A percentile compares a stretch with the other conserved stretches of the same genome.
Conservation (phyloP, 2,797 vertebrate species). For the Prunella strophiata region DNA sequence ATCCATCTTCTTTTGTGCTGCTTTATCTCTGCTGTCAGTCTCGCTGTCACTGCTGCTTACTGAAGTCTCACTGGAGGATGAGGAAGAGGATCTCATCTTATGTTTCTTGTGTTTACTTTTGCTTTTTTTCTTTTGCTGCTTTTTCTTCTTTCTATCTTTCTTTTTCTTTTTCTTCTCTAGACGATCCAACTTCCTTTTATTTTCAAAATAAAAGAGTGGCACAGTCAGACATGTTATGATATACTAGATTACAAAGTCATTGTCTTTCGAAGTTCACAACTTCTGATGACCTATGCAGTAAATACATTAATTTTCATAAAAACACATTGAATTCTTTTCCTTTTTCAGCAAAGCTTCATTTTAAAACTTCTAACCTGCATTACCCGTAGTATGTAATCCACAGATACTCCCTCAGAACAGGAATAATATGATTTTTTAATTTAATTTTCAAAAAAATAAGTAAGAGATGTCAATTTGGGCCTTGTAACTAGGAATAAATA, state of each 20-base stretch:
- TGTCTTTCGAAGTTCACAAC: not conserved
- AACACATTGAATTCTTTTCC: not conserved
- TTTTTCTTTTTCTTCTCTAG: conserved; percentile 90
- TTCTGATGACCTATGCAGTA: not conserved
- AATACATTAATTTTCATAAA: not conserved
- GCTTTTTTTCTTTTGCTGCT: conserved; percentile 82
- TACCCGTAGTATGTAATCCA: not conserved
- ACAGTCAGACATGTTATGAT: not conserved
- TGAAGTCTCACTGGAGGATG: conserved; percentile 76
- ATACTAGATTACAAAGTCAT: not conserved
- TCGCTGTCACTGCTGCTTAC: conserved; percentile 77
- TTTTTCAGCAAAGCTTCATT: not conserved
- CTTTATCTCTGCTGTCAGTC: conserved; percentile 78
- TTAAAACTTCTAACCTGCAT: not conserved
- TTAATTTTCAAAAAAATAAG: not conserved
- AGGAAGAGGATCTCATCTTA: conserved; percentile 72
- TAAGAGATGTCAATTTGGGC: not conserved
- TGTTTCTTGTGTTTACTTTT: conserved; percentile 82
- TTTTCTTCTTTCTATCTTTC: conserved; percentile 82
- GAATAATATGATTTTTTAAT: not conserved
- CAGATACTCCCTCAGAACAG: not conserved
- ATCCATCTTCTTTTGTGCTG: conserved; percentile 80
- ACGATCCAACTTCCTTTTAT: conserved; percentile 92
- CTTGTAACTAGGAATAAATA: not conserved
- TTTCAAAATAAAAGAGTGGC: conserved; percentile 61